These are phyloP conservation scores for Tetragonula carbonaria DNA, from an alignment of 2,888 invertebrate species.

Conservation along the genomic window DNA sequence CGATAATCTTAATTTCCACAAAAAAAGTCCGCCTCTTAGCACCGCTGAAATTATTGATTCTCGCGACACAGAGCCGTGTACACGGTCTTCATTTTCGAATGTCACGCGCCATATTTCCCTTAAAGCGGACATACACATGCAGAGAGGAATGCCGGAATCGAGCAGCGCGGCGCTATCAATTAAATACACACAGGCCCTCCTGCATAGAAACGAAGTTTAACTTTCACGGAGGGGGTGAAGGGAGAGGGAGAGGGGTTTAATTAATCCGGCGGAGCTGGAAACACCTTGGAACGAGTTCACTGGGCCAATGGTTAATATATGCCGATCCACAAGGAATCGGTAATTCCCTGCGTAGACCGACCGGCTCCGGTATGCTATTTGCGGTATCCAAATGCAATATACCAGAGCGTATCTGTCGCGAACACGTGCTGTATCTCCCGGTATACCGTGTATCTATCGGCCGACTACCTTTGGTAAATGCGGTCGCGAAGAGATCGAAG, in stretches of 20 bases:
- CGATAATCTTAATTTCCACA: too few species aligned
- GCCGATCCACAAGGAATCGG: conserved; percentile 45
- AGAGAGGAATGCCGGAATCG: not conserved
- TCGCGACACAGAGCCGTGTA: not conserved
- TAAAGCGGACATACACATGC: not conserved
- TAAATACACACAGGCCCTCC: not conserved
- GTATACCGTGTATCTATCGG: conserved; percentile 5
- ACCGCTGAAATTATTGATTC: not conserved
- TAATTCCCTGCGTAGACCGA: conserved; percentile 43
- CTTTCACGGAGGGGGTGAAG: not conserved
- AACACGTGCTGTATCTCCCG: conserved; percentile 23
- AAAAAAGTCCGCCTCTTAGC: not conserved
- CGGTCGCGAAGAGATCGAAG: conserved; percentile 31
- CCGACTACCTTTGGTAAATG: conserved; percentile 12
- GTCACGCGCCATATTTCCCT: not conserved
- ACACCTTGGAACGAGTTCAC: conserved; percentile 50
- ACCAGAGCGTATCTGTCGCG: conserved; percentile 37
- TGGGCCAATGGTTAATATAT: conserved; percentile 35
- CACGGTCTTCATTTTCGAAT: not conserved
- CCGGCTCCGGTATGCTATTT: conserved; percentile 46
- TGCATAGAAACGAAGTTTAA: conserved; percentile 28
- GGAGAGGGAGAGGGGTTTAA: conserved; percentile 12
- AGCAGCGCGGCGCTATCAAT: conserved; percentile 4
- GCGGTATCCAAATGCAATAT: conserved; percentile 51
- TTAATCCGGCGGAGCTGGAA: conserved; percentile 29